Evolutionary conservation across 2,113 vertebrate species (phyloP).

Genomic region (Percopsis transmontana): DNA sequence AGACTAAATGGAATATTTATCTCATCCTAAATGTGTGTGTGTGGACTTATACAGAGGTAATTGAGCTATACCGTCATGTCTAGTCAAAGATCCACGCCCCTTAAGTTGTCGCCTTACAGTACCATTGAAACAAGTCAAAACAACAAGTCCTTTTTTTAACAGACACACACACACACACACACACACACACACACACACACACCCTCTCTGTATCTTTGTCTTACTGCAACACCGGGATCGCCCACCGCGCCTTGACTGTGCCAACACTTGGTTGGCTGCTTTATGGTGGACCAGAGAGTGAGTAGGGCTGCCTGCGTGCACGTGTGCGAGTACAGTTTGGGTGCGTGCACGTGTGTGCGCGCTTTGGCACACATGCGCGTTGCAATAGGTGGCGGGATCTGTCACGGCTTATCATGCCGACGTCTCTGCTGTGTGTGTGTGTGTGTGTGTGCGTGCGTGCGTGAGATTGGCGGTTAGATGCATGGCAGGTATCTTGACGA

Average conservation of each 20-base stretch:
- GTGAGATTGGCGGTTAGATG: slow-evolving; percentile 60
- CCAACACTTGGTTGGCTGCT: slow-evolving; percentile 17
- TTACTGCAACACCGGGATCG: slow-evolving; percentile 47
- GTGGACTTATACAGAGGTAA: too few species aligned
- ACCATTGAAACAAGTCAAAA: too few species aligned
- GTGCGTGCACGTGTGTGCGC: neutral
- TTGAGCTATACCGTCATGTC: too few species aligned
- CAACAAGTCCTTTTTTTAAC: too few species aligned
- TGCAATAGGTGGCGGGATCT: slow-evolving; percentile 44
- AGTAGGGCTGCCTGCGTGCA: neutral
- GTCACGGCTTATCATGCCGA: slow-evolving; percentile 29
- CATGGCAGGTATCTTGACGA: slow-evolving; percentile 64
- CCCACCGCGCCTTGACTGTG: slow-evolving; percentile 7
- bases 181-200: slow-evolving; percentile 27
- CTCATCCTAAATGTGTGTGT: too few species aligned
- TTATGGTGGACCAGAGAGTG: slow-evolving; percentile 34
- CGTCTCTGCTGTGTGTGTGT: slow-evolving; percentile 45
- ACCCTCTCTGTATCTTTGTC: slow-evolving; percentile 47
- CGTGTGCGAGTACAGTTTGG: neutral
- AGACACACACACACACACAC: slow-evolving; percentile 22
- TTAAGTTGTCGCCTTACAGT: too few species aligned
- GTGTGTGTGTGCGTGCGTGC: neutral
- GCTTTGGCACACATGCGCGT: neutral
- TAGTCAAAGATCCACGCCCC: too few species aligned
- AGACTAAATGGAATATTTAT: too few species aligned